A percentile compares a stretch with the other conserved stretches of the same genome.
Conservation (phyloP, 1,140 invertebrate species). For the Cecropterus lyciades region DNA sequence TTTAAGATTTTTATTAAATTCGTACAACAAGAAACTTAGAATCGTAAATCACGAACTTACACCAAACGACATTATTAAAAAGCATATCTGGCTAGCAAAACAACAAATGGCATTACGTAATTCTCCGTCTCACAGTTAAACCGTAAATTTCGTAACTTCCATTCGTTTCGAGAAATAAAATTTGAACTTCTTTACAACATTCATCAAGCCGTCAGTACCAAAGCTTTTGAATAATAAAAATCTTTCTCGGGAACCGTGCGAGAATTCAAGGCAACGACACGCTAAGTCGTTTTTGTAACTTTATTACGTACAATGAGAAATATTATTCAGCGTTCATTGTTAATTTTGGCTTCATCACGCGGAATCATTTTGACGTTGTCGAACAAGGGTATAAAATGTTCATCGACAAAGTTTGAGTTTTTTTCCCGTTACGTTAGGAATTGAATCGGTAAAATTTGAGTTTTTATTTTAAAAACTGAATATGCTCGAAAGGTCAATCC, state of each 20-base stretch:
- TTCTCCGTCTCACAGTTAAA: conserved; percentile 54
- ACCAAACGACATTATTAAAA: conserved; percentile 19
- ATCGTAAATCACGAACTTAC: conserved; percentile 1
- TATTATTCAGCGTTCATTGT: conserved; percentile 26
- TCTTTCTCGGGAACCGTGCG: conserved; percentile 43
- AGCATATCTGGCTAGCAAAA: conserved; percentile 41
- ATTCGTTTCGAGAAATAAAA: conserved; percentile 74
- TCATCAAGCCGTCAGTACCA: conserved; percentile 74
- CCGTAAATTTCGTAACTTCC: conserved; percentile 76
- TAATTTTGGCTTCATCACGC: conserved; percentile 23
- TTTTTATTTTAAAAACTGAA: too few relatives aligned
- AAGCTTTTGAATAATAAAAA: conserved; percentile 80
- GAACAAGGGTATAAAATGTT: conserved; percentile 1
- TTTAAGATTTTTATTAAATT: too few relatives aligned
- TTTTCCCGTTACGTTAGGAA: background rate
- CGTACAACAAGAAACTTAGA: background rate
- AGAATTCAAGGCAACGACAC: conserved; percentile 31
- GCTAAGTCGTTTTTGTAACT: conserved; percentile 31
- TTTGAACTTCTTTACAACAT: conserved; percentile 77
- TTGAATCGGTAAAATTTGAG: background rate
- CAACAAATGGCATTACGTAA: conserved; percentile 59
- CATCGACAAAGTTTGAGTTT: conserved; percentile 4
- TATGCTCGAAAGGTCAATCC: too few relatives aligned
- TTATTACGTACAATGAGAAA: conserved; percentile 32
- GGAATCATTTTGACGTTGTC: conserved; percentile 9